Percentiles rank a stretch among this genome's conserved stretches.
Evolutionary conservation across 2,113 vertebrate species (phyloP).

Genomic region (Micronisus gabar): DNA sequence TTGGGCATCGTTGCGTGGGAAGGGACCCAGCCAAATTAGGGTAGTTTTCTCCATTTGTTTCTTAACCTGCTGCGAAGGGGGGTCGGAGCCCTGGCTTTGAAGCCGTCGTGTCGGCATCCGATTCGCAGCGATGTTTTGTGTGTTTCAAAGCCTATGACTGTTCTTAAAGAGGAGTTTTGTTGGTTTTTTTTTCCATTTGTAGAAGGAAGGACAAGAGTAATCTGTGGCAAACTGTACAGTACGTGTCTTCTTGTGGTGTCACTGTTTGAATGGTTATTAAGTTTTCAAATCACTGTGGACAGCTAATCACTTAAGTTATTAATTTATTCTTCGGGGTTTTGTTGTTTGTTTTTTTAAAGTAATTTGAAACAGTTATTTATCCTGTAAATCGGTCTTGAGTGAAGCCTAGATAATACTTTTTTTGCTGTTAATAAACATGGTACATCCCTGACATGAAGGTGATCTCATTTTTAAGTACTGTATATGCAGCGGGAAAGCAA

Average conservation of each 20-base stretch:
- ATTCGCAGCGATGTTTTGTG: constrained; percentile 15
- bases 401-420: constrained; percentile 63
- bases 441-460: constrained; percentile 64
- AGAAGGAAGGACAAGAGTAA: constrained; percentile 57
- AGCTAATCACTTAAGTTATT: constrained; percentile 97
- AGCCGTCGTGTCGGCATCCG: not conserved
- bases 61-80: not conserved
- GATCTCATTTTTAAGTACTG: constrained; percentile 65
- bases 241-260: constrained; percentile 64
- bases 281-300: constrained; percentile 84
- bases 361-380: constrained; percentile 77
- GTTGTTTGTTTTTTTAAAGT: constrained; percentile 66
- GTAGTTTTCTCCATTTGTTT: constrained; percentile 21
- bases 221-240: constrained; percentile 64
- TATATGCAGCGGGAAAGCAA: constrained; percentile 23
- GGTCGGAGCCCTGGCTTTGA: not conserved
- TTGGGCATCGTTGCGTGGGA: not conserved
- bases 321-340: constrained; percentile 88
- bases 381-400: constrained; percentile 63
- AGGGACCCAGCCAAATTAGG: not conserved
- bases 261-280: constrained; percentile 72
- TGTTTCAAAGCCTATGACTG: constrained; percentile 54
- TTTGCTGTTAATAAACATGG: constrained; percentile 75
- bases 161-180: constrained; percentile 28
- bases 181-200: constrained; percentile 31